Evolutionary conservation across 2,113 vertebrate species (phyloP).

Genomic region (Gallinago paraguaiae): DNA sequence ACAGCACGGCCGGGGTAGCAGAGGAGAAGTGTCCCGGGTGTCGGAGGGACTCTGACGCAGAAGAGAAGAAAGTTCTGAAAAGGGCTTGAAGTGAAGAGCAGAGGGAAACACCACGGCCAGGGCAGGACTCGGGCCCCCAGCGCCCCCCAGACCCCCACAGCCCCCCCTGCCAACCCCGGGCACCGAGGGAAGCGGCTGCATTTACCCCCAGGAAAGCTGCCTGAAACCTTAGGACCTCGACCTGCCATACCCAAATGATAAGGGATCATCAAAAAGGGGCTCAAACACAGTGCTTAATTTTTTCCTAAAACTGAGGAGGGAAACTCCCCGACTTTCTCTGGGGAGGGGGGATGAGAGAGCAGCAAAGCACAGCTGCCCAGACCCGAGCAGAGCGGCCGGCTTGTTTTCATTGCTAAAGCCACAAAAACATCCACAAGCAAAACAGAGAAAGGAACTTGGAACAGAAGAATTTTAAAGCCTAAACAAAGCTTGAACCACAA

Average conservation of each 20-base stretch:
- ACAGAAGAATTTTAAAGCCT: not conserved
- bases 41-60: not conserved
- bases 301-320: not conserved
- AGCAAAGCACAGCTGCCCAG: not conserved
- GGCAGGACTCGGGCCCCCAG: not conserved
- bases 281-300: not conserved
- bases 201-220: not conserved
- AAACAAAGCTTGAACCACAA: not conserved
- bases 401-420: not conserved
- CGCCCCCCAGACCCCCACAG: not conserved
- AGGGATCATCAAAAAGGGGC: fast-evolving
- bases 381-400: fast-evolving
- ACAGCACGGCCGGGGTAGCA: not conserved
- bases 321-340: too few species aligned
- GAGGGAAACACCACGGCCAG: not conserved
- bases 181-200: fast-evolving
- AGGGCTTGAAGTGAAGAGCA: not conserved
- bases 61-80: not conserved
- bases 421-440: not conserved
- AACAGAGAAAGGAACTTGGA: not conserved
- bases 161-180: not conserved
- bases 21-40: not conserved
- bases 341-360: too few species aligned
- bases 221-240: not conserved
- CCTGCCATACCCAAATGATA: fast-evolving